Percentiles rank a stretch among this genome's conserved stretches.
Evolutionary conservation across 2,797 vertebrate genomes (phyloP).

Genomic region (Bufotes viridis): DNA sequence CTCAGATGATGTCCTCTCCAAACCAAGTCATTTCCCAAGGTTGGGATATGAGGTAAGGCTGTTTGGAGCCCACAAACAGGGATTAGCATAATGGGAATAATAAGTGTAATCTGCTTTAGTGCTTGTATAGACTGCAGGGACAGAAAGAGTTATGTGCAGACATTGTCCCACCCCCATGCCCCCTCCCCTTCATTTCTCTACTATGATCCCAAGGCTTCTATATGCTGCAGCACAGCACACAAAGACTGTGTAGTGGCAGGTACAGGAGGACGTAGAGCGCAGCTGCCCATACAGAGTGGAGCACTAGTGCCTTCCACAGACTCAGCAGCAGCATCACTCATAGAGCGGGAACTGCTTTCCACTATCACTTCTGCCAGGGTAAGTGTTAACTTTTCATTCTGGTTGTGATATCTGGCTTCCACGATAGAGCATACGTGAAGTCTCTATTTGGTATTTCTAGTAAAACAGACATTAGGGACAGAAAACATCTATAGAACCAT

Average conservation of each 20-base stretch:
- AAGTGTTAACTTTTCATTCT: constrained; percentile 33
- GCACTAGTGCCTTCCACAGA: constrained; percentile 57
- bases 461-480: background rate
- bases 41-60: constrained; percentile 56
- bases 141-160: constrained; percentile 59
- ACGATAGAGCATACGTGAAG: background rate
- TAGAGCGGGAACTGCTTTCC: background rate
- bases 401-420: background rate
- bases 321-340: constrained; percentile 37
- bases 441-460: background rate
- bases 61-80: constrained; percentile 47
- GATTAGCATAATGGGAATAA: constrained; percentile 60
- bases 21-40: constrained; percentile 38
- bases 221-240: constrained; percentile 56
- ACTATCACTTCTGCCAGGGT: constrained; percentile 37
- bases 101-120: constrained; percentile 58
- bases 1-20: constrained; percentile 42
- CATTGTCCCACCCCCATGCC: constrained; percentile 57
- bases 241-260: constrained; percentile 57
- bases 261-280: constrained; percentile 43
- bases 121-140: constrained; percentile 54
- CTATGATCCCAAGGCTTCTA: constrained; percentile 57
- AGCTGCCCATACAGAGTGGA: constrained; percentile 38
- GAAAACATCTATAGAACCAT: background rate
- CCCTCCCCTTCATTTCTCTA: constrained; percentile 51